Evolutionary conservation across 2,797 vertebrate species (phyloP).

Genomic region (Helarctos malayanus): DNA sequence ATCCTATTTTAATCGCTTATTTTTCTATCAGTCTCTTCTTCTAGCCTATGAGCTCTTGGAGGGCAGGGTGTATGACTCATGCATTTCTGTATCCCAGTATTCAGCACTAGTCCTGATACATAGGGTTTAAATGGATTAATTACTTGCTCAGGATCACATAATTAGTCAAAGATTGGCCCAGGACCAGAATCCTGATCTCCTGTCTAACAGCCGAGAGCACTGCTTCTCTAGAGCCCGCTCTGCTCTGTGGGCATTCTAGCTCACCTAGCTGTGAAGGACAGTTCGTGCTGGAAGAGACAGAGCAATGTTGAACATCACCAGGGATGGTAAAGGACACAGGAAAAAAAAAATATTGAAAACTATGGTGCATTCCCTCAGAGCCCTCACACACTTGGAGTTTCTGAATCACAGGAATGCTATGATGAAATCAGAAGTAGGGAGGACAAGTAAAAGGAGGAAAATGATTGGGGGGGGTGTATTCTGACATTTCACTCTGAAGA

Average conservation of each 20-base stretch:
- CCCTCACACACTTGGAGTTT: not conserved
- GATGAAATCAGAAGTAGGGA: not conserved
- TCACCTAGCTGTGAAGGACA: not conserved
- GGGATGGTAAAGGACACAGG: not conserved
- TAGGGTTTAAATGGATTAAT: not conserved
- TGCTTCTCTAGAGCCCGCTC: not conserved
- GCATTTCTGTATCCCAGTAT: slow-evolving; percentile 7
- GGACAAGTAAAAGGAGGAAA: not conserved
- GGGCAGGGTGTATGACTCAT: not conserved
- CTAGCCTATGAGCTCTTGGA: not conserved
- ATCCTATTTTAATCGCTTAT: not conserved
- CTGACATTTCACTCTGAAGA: slow-evolving; percentile 11
- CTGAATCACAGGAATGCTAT: not conserved
- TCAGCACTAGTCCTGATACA: slow-evolving; percentile 18
- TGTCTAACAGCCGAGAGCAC: not conserved
- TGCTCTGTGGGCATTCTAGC: not conserved
- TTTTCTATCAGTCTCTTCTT: slow-evolving; percentile 16
- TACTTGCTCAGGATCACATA: not conserved
- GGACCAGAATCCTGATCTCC: not conserved
- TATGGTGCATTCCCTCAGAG: not conserved
- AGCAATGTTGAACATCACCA: not conserved
- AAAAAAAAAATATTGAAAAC: slow-evolving; percentile 2
- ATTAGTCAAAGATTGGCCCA: not conserved
- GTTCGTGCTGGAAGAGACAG: not conserved
- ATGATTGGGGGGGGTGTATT: not conserved